These are phyloP conservation scores for Galeopsomyia nigrocyanea DNA, from an alignment of 2,888 invertebrate species.

Conservation along the genomic window DNA sequence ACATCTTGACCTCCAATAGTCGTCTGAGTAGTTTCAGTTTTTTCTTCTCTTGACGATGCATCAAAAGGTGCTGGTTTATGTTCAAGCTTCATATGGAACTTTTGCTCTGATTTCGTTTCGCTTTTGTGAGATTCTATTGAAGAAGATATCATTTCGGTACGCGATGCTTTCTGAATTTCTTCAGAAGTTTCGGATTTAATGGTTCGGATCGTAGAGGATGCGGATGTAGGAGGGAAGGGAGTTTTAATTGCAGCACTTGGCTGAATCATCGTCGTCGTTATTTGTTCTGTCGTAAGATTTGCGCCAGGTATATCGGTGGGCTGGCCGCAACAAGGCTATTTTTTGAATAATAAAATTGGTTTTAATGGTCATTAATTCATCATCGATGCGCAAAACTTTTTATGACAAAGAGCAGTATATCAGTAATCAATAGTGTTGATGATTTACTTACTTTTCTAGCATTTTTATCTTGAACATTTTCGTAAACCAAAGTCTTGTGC, in stretches of 20 bases:
- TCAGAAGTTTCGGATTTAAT: constrained; percentile 57
- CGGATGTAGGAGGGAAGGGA: constrained; percentile 54
- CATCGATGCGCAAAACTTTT: too few relatives aligned
- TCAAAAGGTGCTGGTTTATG: constrained; percentile 63
- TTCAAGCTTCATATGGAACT: constrained; percentile 67
- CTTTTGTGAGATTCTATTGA: constrained; percentile 64
- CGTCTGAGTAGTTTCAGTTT: constrained; percentile 40
- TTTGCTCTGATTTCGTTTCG: constrained; percentile 66
- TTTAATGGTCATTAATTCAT: too few relatives aligned
- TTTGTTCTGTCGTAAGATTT: constrained; percentile 61
- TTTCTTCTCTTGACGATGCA: constrained; percentile 51
- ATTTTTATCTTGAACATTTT: constrained; percentile 69
- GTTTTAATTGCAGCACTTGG: constrained; percentile 61
- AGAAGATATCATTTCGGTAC: constrained; percentile 65
- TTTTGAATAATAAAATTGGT: constrained; percentile 32
- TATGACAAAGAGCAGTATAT: too few relatives aligned
- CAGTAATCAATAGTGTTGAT: too few relatives aligned
- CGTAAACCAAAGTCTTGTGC: constrained; percentile 77
- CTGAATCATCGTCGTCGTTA: constrained; percentile 62
- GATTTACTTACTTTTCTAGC: constrained; percentile 59
- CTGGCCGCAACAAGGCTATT: constrained; percentile 50
- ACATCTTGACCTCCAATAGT: constrained; percentile 44
- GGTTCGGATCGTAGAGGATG: constrained; percentile 57
- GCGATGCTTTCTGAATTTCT: constrained; percentile 55
- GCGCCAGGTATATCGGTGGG: constrained; percentile 62